Conservation (phyloP, 2,113 vertebrate genomes). For the Pseudonaja textilis region DNA sequence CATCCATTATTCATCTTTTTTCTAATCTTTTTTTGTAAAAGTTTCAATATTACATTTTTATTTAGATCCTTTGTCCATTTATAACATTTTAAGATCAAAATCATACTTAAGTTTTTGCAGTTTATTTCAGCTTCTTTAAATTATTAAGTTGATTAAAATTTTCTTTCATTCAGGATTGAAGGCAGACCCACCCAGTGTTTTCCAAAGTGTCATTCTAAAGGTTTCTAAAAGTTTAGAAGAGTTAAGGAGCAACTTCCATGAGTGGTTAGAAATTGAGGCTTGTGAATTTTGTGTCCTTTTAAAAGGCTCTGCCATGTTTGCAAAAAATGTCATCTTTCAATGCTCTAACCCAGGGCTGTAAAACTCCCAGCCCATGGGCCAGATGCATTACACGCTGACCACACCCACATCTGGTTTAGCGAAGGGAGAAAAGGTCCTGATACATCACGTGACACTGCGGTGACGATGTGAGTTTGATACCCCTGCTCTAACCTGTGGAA, state of each 20-base stretch:
- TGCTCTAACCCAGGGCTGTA: background rate
- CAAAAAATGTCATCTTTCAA: background rate
- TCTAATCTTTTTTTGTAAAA: background rate
- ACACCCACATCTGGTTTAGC: no score
- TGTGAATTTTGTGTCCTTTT: background rate
- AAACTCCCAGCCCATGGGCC: no score
- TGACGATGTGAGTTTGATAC: no score
- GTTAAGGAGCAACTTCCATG: background rate
- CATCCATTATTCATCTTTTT: no score
- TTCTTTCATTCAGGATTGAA: background rate
- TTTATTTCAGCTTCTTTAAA: background rate
- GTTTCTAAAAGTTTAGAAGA: background rate
- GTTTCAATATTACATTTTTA: background rate
- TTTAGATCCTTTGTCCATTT: background rate
- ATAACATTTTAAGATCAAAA: background rate
- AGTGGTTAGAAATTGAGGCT: background rate
- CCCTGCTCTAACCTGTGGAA: background rate
- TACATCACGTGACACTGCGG: fast-evolving
- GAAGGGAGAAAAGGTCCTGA: no score
- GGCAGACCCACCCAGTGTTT: background rate
- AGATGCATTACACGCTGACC: no score
- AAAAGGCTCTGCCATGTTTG: background rate
- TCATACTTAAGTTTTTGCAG: background rate
- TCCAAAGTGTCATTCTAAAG: background rate
- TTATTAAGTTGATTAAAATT: background rate